Conservation (phyloP, 2,797 vertebrate species). For the Lutjanus campechanus region DNA sequence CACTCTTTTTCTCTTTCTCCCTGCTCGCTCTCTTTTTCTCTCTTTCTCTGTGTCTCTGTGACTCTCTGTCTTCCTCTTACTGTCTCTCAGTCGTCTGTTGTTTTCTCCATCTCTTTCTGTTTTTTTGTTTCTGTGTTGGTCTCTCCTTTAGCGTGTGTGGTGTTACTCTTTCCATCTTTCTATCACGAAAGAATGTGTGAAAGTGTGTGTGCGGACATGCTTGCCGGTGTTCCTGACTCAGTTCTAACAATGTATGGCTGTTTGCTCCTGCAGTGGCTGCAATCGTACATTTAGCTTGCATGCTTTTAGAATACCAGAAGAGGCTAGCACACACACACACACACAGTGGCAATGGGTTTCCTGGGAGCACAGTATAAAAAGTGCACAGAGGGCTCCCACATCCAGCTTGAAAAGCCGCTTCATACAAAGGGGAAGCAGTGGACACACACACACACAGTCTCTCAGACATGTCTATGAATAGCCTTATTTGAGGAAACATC, state of each 20-base stretch:
- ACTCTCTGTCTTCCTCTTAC: constrained; percentile 50
- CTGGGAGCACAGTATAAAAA: constrained; percentile 56
- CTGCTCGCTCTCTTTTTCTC: constrained; percentile 17
- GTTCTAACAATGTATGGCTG: constrained; percentile 59
- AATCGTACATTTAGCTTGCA: constrained; percentile 46
- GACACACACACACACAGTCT: constrained; percentile 22
- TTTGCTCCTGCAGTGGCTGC: constrained; percentile 35
- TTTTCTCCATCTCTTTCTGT: not conserved
- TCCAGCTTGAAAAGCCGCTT: constrained; percentile 63
- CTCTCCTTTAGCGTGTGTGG: constrained; percentile 19
- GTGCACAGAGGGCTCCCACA: constrained; percentile 67
- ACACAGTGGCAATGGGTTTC: constrained; percentile 44
- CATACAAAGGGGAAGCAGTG: constrained; percentile 52
- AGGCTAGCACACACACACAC: constrained; percentile 10
- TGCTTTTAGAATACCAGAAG: constrained; percentile 53
- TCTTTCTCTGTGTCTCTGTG: constrained; percentile 37
- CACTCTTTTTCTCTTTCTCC: constrained; percentile 57
- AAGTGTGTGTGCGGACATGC: not conserved
- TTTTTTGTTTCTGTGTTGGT: not conserved
- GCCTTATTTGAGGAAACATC: constrained; percentile 30
- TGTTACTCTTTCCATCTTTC: constrained; percentile 15
- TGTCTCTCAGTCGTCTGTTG: constrained; percentile 16
- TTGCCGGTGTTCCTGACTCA: constrained; percentile 6
- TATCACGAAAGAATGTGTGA: not conserved
- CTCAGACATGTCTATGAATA: constrained; percentile 46